Conservation (phyloP, 2,888 invertebrate genomes). For the Thumatha senex region DNA sequence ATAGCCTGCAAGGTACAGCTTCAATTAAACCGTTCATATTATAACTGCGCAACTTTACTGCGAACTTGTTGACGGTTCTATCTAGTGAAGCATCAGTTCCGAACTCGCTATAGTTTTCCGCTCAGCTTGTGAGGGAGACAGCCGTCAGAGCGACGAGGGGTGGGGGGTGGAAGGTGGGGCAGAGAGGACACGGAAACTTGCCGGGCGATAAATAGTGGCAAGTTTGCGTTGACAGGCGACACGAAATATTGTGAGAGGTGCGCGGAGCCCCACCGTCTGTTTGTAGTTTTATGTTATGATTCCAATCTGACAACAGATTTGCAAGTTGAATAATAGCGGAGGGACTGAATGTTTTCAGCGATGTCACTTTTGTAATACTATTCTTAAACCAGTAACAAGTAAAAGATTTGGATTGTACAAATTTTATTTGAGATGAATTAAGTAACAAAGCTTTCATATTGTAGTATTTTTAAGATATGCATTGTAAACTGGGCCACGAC, state of each 20-base stretch:
- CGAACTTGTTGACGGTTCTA: constrained; percentile 46
- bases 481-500: too few species aligned
- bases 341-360: neutral
- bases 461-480: too few species aligned
- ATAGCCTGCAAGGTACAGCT: neutral
- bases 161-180: constrained; percentile 11
- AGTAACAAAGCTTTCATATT: too few species aligned
- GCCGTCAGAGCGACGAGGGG: neutral
- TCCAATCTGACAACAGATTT: constrained; percentile 35
- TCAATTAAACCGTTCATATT: constrained; percentile 13
- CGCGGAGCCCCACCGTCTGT: constrained; percentile 21
- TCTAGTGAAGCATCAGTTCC: constrained; percentile 50
- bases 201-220: constrained; percentile 48
- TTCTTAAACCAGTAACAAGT: neutral
- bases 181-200: constrained; percentile 37
- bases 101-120: constrained; percentile 49
- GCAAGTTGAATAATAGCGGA: constrained; percentile 22
- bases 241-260: constrained; percentile 46
- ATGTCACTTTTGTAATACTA: neutral
- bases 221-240: constrained; percentile 49
- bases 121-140: constrained; percentile 27
- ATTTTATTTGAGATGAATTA: too few species aligned
- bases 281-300: constrained; percentile 40
- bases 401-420: neutral
- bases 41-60: constrained; percentile 19